These are phyloP conservation scores for Calliphora vicina DNA, from an alignment of 1,140 invertebrate species.

Conservation along the genomic window DNA sequence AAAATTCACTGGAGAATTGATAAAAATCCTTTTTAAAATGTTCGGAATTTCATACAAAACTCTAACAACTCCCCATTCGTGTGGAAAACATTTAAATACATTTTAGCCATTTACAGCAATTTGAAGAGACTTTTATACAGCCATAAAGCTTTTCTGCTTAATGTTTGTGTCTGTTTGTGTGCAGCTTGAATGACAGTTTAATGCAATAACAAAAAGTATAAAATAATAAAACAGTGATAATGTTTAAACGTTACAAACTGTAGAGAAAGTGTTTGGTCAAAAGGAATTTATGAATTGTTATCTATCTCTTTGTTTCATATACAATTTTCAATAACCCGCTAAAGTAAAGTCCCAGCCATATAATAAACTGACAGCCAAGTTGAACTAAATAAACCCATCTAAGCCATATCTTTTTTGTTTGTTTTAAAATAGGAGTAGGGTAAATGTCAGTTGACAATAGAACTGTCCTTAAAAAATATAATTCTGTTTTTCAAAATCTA, in stretches of 20 bases:
- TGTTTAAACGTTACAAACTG: background rate
- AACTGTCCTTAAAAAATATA: too few species aligned
- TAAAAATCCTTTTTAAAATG: conserved; percentile 4
- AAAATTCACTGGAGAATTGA: conserved; percentile 21
- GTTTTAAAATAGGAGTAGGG: too few species aligned
- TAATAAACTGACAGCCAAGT: background rate
- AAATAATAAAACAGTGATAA: conserved; percentile 18
- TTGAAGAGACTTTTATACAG: too few species aligned
- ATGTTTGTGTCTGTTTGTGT: too few species aligned
- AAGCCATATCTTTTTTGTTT: background rate
- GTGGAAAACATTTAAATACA: background rate
- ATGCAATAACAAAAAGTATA: background rate
- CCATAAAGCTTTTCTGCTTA: too few species aligned
- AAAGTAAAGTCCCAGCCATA: too few species aligned
- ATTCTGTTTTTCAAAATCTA: too few species aligned
- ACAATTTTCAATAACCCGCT: too few species aligned
- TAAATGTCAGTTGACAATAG: too few species aligned
- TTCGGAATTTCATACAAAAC: background rate
- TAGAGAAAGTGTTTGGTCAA: conserved; percentile 11
- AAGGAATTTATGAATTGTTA: background rate
- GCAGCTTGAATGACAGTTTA: conserved; percentile 10
- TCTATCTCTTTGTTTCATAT: too few species aligned
- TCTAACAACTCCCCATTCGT: background rate
- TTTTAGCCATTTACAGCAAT: too few species aligned
- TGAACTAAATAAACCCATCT: background rate